Base-by-base conservation (phyloP, 2,113 vertebrate species). In the Corythornis cristatus region DNA sequence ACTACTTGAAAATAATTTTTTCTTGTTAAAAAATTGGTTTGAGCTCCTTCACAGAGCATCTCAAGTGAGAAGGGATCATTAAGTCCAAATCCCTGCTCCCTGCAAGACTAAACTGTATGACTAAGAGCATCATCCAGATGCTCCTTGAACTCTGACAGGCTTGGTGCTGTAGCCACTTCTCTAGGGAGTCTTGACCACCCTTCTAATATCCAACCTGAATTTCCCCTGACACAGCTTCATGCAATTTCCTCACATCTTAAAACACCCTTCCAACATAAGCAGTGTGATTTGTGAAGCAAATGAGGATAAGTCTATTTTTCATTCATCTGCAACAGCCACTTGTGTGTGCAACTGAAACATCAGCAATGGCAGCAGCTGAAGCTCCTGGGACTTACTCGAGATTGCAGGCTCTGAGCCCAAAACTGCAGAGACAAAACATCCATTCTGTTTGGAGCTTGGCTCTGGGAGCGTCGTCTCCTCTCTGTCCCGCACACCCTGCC, bases 401-500 rank as follows among this genome's bases (percentile, higher is more conserved):
- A 96, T 72, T 98, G 98, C 82, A 98, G 94, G 70, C 87, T 86
- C 76, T 89, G 83, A 25, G 96, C 97, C 96, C 97, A 97, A 7
- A 98, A 97, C 75, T 96, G 98, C 61, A 98, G 79, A 17, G 98
- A 98, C 68, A 95, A 79, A 21, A 95, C 80, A 14, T 97, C 97
- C 83, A 98, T 97, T 56, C 89, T 35, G 19, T 4, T 76, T 37
- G 86, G 42, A 46, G 61, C 5, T 17, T 4, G 73, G 23, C 66
- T 94, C 71, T 94, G 96, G 86, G 91, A 94, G 53, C 97, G 70
- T 28, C 16, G 97, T 18, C 31, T 67, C 64, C 95, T 97, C 99
- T 99, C 50, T 5, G 54, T 93, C 99, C 99, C 99, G 0, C 93
- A 94, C 40, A 95, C n/a, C 29, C 99, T 99, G 96, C 35, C 76